Evolutionary conservation across 2,113 vertebrate species (phyloP), one percentile per base, ranked within the genome.

Genomic region (Cyanoliseus patagonus): DNA sequence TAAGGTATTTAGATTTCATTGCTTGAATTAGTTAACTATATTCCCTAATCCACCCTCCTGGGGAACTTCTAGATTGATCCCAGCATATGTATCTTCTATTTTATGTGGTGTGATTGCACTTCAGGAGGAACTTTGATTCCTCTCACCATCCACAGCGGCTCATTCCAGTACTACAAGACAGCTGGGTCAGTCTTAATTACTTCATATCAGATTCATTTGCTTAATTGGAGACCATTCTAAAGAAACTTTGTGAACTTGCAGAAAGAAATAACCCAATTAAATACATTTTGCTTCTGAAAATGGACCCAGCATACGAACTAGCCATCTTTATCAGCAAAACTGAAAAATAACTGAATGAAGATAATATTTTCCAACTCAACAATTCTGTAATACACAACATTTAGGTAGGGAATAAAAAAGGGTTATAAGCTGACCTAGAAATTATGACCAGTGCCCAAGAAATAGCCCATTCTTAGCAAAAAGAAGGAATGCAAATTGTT

Each of bases 301-400:
- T 44, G 86, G 68, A 81, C 69, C 61, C 13, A 64, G 35, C 35
- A 11, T 84, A 46, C 57, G 92, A 94, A 93, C 85, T 52, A 92
- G 42, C 68, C 51, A 37, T 68, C 68, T 88, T 81, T 83, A 93
- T 96, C 92, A 96, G 90, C 79, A 90, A 90, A 96, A 90, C 83
- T 75, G 92, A 93, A 88, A 76, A 94, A 96, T 90, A 92, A 79
- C 83, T 90, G 92, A 95, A 88, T 90, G 88, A 96, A 92, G 90
- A 86, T 90, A 95, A 82, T 52, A 92, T 93, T 96, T 96, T 96
- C 93, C 94, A 94, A 94, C 73, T 94, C 88, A 94, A 90, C 92
- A 94, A 33, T 93, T 92, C 86, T 81, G 46, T 75, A 94, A 94
- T 47, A 72, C 83, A 55, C 64, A 75, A 61, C 47, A 41, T 76